phyloP scores from a whole-genome alignment of 2,797 vertebrate species.

The Pangasius larnaudii region DNA sequence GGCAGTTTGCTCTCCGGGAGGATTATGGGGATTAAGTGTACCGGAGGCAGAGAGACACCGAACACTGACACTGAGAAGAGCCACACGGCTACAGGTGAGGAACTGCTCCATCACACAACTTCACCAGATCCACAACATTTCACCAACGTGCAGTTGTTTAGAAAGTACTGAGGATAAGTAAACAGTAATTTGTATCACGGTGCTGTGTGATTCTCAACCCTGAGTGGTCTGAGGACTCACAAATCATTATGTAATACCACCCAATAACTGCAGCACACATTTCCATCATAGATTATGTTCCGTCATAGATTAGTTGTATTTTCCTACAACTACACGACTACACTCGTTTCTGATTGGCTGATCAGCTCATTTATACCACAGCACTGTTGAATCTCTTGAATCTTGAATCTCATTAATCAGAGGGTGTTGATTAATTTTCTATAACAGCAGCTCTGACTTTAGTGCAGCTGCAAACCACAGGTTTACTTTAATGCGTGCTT shows the following conservation, averaged over 20 bases:
- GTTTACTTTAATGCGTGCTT: background rate
- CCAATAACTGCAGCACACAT: background rate
- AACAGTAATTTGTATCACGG: background rate
- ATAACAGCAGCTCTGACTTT: background rate
- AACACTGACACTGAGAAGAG: slow-evolving; percentile 75
- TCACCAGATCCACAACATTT: background rate
- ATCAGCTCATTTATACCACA: background rate
- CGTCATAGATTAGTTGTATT: background rate
- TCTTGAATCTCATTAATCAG: background rate
- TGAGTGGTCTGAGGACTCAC: background rate
- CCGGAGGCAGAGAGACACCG: slow-evolving; percentile 73
- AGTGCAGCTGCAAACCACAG: too few relatives aligned
- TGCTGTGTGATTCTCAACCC: background rate
- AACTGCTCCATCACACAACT: slow-evolving; percentile 11
- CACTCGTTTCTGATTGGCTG: background rate
- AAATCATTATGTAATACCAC: background rate
- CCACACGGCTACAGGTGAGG: slow-evolving; percentile 38
- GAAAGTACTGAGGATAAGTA: background rate
- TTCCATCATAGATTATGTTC: background rate
- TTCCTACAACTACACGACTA: background rate
- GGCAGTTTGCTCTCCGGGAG: slow-evolving; percentile 68
- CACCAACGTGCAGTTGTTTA: too few relatives aligned
- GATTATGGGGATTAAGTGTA: slow-evolving; percentile 82
- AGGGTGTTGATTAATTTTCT: background rate
- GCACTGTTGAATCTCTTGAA: background rate